Evolutionary conservation across 2,113 vertebrate species (phyloP), one percentile per base, ranked within the genome.

Genomic region (Pantherophis guttatus): DNA sequence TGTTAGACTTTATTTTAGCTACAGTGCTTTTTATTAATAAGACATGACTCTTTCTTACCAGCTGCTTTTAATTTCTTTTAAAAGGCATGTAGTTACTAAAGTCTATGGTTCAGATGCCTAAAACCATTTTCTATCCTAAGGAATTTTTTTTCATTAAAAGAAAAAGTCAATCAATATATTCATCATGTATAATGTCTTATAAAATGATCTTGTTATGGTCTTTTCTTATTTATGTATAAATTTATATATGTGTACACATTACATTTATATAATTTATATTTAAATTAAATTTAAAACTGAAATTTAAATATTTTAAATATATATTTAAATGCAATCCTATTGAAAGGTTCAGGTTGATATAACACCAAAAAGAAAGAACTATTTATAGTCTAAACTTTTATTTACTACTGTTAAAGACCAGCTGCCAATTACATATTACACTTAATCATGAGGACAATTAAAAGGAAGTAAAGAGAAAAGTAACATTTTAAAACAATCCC

Each of bases 1-100:
- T 93, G 92, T 94, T 15, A 44, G 91, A 87, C 70, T 86, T 94
- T 3, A 9, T 75, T 94, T 90, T 59, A 88, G 24, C 65, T 95
- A 88, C 91, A 12, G 58, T 94, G 92, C 57, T 94, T 54, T 59
- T 90, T 93, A 91, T 86, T 90, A 44, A 90, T 93, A 65, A 88
- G 50, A 81, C 93, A 89, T 70, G 54, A 48, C 94, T 70, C 50
- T 92, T 55, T 44, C 59, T 94, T 91, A 93, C 62, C 85, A 70
- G 86, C 26, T 89, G 53, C 17, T 90, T 95, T 96, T 93, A 94
- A 96, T 95, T 90, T 91, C 93, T 94, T 62, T 94, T 89, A 15
- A 96, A 91, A 90, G 15, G 85, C 19, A 87, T 93, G 91, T 81
- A 95, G 55, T 33, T 95, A 48, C 23, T 95, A 95, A 96, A 90